Evolutionary conservation across 2,888 invertebrate species (phyloP).

Genomic region (Cyrtodaria siliqua): DNA sequence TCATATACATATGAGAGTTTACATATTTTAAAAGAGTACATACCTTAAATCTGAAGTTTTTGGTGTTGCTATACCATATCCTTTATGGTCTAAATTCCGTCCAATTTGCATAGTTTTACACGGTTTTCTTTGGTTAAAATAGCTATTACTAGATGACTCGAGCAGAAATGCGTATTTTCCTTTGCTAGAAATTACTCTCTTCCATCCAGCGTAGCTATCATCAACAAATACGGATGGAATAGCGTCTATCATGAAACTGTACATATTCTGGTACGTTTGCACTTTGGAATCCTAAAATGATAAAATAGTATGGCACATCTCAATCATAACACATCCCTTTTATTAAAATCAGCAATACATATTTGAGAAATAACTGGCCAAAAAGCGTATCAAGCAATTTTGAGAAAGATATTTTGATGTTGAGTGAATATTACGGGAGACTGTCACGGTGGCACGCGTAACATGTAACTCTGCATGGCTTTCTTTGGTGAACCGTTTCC

Average conservation of each 20-base stretch:
- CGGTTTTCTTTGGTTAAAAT: slow-evolving; percentile 95
- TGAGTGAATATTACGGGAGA: too few species aligned
- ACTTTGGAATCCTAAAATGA: slow-evolving; percentile 92
- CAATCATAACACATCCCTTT: too few species aligned
- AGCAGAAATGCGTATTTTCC: slow-evolving; percentile 87
- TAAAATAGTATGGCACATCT: too few species aligned
- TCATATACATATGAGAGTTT: too few species aligned
- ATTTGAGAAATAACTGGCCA: too few species aligned
- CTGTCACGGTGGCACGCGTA: too few species aligned
- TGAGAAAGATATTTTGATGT: too few species aligned
- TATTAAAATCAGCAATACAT: too few species aligned
- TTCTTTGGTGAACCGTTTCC: too few species aligned
- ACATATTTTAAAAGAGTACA: too few species aligned
- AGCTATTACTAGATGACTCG: slow-evolving; percentile 90
- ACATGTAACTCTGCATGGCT: too few species aligned
- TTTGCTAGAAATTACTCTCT: slow-evolving; percentile 90
- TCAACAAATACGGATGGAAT: slow-evolving; percentile 90
- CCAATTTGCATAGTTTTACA: slow-evolving; percentile 89
- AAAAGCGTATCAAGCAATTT: too few species aligned
- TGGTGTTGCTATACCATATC: slow-evolving; percentile 97
- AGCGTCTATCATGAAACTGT: slow-evolving; percentile 92
- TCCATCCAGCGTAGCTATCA: slow-evolving; percentile 93
- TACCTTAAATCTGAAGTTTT: slow-evolving; percentile 86
- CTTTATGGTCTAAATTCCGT: slow-evolving; percentile 92
- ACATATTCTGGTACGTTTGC: slow-evolving; percentile 95